These are phyloP conservation scores for Patiria pectinifera DNA, from an alignment of 53 echinoderm and acorn worm genomes.

Conservation along the genomic window DNA sequence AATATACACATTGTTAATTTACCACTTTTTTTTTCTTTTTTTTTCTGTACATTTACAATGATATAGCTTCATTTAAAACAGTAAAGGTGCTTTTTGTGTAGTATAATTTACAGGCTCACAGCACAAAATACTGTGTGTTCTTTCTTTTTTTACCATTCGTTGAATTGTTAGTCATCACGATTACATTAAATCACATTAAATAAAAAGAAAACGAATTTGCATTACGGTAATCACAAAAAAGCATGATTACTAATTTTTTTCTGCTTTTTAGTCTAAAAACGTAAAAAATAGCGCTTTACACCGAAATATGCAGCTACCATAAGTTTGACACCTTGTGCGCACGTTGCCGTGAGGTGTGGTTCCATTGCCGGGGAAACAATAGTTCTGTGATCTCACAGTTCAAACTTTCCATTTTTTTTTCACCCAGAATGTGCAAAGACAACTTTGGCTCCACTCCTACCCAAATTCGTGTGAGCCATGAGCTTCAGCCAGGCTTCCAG, in stretches of 20 bases:
- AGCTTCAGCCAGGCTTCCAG: too few relatives aligned
- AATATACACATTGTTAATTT: constrained; percentile 7
- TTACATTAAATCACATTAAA: not conserved
- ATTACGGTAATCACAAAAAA: not conserved
- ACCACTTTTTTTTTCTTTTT: too few relatives aligned
- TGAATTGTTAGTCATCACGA: constrained; percentile 15
- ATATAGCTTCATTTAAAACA: constrained; percentile 11
- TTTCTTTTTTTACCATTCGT: not conserved
- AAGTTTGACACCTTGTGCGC: not conserved
- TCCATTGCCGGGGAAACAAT: not conserved
- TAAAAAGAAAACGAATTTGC: not conserved
- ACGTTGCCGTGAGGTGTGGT: not conserved
- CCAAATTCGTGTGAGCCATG: too few relatives aligned
- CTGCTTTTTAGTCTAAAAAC: not conserved
- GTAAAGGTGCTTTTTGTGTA: not conserved
- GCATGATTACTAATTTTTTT: not conserved
- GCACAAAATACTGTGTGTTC: not conserved
- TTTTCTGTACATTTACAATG: constrained; percentile 26
- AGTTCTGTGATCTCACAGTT: not conserved
- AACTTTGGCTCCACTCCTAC: not conserved
- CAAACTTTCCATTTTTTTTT: not conserved
- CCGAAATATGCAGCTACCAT: not conserved
- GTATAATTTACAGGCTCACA: constrained; percentile 4
- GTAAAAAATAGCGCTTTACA: not conserved
- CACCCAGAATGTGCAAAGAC: not conserved